Percentiles rank a stretch among this genome's conserved stretches.
Evolutionary conservation across 2,113 vertebrate species (phyloP).

Genomic region (Vulpes vulpes): DNA sequence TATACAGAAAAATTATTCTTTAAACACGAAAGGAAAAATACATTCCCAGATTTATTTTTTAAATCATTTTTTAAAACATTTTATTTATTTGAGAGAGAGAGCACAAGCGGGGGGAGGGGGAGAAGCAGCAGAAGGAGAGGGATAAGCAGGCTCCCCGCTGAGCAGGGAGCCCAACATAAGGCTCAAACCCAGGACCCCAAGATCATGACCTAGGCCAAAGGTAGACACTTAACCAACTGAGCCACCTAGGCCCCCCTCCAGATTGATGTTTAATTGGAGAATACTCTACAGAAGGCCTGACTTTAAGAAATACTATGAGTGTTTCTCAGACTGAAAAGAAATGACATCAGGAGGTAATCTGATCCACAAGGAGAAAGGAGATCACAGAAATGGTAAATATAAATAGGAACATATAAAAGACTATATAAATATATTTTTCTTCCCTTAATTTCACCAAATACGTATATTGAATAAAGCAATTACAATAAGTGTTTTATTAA

Average conservation of each 20-base stretch:
- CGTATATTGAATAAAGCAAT: background rate
- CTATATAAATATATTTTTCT: background rate
- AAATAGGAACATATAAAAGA: background rate
- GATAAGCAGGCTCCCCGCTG: background rate
- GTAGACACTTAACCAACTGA: background rate
- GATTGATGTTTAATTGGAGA: background rate
- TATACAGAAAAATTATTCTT: constrained; percentile 14
- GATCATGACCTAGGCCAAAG: background rate
- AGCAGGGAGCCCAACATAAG: background rate
- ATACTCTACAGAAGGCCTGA: background rate
- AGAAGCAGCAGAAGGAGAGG: background rate
- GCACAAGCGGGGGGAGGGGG: background rate
- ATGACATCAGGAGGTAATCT: background rate
- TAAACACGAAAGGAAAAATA: background rate
- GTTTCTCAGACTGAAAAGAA: background rate
- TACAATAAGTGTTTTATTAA: background rate
- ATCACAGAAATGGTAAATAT: background rate
- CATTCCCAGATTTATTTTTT: background rate
- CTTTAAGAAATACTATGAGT: background rate
- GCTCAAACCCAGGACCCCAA: background rate
- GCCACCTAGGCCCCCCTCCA: background rate
- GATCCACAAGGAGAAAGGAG: background rate
- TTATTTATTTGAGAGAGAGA: background rate
- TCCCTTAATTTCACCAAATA: constrained; percentile 35
- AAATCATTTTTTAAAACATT: background rate